Percentiles rank a stretch among this genome's conserved stretches.
Conservation (phyloP, 1,140 invertebrate species). For the Gonatopus flavifemur region DNA sequence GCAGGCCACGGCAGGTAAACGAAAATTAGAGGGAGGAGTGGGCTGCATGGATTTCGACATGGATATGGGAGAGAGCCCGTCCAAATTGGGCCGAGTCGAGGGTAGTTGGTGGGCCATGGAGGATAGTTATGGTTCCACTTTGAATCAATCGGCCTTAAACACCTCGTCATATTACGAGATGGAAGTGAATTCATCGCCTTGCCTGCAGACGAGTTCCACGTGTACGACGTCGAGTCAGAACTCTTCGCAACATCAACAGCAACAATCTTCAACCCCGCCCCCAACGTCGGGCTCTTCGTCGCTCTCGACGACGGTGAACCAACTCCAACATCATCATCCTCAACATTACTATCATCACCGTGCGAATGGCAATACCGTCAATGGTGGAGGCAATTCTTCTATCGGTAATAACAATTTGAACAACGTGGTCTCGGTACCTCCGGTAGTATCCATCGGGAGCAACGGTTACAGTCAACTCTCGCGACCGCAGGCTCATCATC, state of each 20-base stretch:
- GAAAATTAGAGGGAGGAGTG: conserved; percentile 64
- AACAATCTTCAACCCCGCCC: conserved; percentile 4
- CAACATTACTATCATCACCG: conserved; percentile 43
- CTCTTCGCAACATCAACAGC: conserved; percentile 26
- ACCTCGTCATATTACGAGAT: conserved; percentile 43
- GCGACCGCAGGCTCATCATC: conserved; percentile 51
- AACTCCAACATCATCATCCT: conserved; percentile 30
- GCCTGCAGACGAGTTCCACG: conserved; percentile 36
- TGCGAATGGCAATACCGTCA: too few relatives aligned
- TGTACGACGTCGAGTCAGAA: conserved; percentile 29
- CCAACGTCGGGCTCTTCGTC: conserved; percentile 14
- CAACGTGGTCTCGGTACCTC: too few relatives aligned
- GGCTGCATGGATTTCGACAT: conserved; percentile 57
- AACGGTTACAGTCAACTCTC: conserved; percentile 50
- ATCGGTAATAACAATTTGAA: too few relatives aligned
- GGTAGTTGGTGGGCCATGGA: conserved; percentile 58
- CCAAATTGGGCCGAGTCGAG: conserved; percentile 53
- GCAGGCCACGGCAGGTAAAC: conserved; percentile 72
- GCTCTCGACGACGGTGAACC: conserved; percentile 23
- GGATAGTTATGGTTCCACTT: conserved; percentile 41
- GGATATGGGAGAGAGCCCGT: conserved; percentile 54
- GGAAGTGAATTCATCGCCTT: conserved; percentile 40
- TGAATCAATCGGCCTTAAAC: conserved; percentile 35
- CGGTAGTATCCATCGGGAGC: conserved; percentile 24
- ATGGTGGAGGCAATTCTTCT: background rate